A percentile compares a stretch with the other conserved stretches of the same genome.
Evolutionary conservation across 2,113 vertebrate genomes (phyloP).

Genomic region (human): DNA sequence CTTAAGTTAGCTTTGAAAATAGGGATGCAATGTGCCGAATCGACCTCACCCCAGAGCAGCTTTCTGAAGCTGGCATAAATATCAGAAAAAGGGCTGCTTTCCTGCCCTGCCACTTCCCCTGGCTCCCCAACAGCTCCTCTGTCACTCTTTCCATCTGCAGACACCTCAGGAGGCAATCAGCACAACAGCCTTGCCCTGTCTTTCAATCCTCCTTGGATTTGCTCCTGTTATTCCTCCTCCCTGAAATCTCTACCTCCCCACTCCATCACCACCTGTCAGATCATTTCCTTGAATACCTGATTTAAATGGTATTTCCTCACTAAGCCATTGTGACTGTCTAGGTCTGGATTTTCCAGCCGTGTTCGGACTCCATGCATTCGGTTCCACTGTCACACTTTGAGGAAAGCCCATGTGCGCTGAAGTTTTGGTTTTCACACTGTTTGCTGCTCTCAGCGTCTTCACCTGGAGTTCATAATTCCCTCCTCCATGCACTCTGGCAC

Average conservation of each 20-base stretch:
- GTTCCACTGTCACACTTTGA: neutral
- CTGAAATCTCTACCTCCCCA: neutral
- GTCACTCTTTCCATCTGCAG: neutral
- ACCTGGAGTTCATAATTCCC: neutral
- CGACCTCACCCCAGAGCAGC: no score
- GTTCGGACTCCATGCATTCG: fast-evolving
- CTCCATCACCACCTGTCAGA: neutral
- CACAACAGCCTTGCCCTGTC: neutral
- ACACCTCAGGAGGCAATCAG: neutral
- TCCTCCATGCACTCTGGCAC: neutral
- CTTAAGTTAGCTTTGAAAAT: neutral
- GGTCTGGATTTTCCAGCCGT: neutral
- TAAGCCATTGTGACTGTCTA: neutral
- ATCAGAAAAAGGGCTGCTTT: neutral
- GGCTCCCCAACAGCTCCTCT: neutral
- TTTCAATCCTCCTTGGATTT: neutral
- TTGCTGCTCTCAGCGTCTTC: neutral
- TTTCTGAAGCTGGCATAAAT: no score
- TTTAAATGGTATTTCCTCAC: neutral
- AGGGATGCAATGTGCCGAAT: neutral
- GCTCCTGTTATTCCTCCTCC: neutral
- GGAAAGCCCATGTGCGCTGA: neutral
- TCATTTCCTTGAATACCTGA: neutral
- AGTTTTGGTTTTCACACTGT: neutral
- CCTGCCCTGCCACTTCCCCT: neutral